Percentiles rank a stretch among this genome's conserved stretches.
phyloP scores from a whole-genome alignment of 2,888 invertebrate genomes.

The Noctua janthina region DNA sequence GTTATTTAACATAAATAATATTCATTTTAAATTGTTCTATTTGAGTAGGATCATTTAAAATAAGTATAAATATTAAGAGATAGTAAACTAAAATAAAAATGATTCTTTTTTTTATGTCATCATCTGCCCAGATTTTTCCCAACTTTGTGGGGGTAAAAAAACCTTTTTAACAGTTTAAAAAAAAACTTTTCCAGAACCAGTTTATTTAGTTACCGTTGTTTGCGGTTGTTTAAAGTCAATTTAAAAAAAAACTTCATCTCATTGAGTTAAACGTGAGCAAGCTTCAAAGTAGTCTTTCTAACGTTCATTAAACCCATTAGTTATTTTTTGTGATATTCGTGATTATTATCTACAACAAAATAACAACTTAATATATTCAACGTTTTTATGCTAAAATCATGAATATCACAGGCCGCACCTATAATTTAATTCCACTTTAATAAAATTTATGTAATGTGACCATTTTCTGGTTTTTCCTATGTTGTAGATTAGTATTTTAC shows the following conservation, averaged over 20 bases:
- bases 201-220: neutral
- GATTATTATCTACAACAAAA: neutral
- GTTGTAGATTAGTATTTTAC: no score
- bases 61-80: no score
- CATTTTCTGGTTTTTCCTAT: constrained; percentile 1
- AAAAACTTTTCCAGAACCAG: neutral
- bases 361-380: neutral
- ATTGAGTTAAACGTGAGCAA: neutral
- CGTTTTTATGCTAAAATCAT: neutral
- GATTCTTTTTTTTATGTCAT: neutral
- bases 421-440: neutral
- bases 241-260: neutral
- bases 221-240: neutral
- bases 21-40: neutral
- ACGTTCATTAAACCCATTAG: neutral
- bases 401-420: neutral
- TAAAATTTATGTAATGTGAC: neutral
- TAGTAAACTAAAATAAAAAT: neutral
- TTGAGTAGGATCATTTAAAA: neutral
- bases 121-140: no score
- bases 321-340: neutral
- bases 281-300: neutral
- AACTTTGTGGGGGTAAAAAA: no score
- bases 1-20: neutral
- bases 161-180: neutral